Conservation (phyloP, 2,113 vertebrate species). For the Pogonocichla stellata region DNA sequence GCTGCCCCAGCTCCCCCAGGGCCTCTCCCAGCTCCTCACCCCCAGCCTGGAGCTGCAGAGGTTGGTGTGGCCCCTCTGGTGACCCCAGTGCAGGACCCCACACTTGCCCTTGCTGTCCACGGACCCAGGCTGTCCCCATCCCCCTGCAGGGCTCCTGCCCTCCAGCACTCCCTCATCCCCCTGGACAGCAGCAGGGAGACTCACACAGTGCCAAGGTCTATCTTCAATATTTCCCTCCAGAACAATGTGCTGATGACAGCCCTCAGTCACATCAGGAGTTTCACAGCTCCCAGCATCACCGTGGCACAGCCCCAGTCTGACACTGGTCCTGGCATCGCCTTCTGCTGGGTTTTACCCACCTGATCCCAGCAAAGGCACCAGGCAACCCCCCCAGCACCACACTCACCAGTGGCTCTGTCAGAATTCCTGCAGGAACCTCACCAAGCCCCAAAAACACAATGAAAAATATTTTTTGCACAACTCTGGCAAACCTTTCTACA, state of each 20-base stretch:
- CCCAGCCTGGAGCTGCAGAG: neutral
- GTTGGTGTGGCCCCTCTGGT: neutral
- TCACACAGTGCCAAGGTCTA: neutral
- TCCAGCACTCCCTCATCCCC: neutral
- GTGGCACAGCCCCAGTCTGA: neutral
- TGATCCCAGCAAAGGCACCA: neutral
- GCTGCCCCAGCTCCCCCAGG: neutral
- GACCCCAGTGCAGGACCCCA: no score
- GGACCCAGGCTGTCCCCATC: no score
- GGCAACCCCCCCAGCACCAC: neutral
- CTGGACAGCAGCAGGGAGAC: neutral
- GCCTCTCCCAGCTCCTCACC: neutral
- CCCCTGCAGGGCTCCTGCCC: neutral
- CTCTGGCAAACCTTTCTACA: neutral
- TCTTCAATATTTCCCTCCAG: neutral
- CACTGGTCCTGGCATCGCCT: neutral
- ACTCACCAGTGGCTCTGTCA: neutral
- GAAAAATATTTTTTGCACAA: neutral
- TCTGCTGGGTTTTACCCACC: rapidly evolving
- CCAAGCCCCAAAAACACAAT: neutral
- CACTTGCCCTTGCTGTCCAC: rapidly evolving
- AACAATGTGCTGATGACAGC: neutral
- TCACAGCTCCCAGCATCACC: neutral
- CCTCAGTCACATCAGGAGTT: neutral
- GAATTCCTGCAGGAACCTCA: neutral